Percentiles rank a stretch among this genome's conserved stretches.
Conservation (phyloP, 2,888 invertebrate genomes). For the Leptarthrus brevirostris region DNA sequence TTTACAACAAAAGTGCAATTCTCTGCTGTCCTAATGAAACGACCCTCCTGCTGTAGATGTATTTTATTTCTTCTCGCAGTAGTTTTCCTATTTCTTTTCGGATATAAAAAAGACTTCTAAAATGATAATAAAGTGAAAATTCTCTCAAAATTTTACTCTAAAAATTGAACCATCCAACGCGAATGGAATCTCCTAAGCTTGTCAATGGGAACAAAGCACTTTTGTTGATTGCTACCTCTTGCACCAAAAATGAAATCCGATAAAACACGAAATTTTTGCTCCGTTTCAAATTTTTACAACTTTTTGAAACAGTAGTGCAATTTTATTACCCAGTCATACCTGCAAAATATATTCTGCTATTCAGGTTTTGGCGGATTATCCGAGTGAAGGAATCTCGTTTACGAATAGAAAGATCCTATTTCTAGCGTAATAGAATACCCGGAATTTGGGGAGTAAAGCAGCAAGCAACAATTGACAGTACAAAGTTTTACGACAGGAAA, state of each 20-base stretch:
- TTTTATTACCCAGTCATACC: background rate
- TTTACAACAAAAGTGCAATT: too few relatives aligned
- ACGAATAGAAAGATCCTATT: background rate
- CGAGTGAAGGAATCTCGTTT: background rate
- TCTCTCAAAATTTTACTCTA: too few relatives aligned
- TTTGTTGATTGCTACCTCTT: too few relatives aligned
- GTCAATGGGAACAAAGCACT: too few relatives aligned
- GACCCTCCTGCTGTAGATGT: too few relatives aligned
- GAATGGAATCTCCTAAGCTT: too few relatives aligned
- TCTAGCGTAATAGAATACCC: background rate
- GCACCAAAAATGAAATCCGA: background rate
- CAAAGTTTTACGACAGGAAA: slow-evolving; percentile 36
- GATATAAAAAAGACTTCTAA: too few relatives aligned
- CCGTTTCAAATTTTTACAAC: background rate
- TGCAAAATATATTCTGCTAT: background rate
- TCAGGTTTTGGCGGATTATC: background rate
- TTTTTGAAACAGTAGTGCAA: background rate
- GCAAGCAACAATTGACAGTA: slow-evolving; percentile 36
- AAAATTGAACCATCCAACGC: too few relatives aligned
- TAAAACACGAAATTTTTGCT: background rate
- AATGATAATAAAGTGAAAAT: too few relatives aligned
- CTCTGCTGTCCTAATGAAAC: too few relatives aligned
- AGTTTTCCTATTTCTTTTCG: too few relatives aligned
- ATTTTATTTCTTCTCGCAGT: too few relatives aligned
- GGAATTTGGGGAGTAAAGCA: background rate